Conservation (phyloP, 2,113 vertebrate genomes). For the Odontophorus gujanensis region DNA sequence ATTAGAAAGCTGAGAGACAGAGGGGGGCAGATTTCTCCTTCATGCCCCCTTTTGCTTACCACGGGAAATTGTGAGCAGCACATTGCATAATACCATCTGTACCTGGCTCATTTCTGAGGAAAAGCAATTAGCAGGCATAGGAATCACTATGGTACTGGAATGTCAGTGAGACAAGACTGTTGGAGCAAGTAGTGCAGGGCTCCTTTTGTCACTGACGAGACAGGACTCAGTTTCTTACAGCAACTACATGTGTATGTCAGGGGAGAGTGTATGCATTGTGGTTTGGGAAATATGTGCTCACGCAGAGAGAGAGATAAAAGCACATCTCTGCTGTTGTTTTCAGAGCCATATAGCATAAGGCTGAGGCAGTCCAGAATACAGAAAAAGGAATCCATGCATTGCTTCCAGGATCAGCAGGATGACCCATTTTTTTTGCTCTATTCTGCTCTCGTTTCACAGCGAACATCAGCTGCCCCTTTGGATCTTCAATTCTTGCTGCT, state of each 20-base stretch:
- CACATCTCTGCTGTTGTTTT: neutral
- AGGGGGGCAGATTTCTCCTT: neutral
- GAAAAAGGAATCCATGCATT: neutral
- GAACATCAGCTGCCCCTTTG: neutral
- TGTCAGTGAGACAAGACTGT: neutral
- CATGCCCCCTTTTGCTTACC: neutral
- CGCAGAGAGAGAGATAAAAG: neutral
- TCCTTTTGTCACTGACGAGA: neutral
- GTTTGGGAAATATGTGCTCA: neutral
- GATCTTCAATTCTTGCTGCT: neutral
- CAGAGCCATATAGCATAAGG: neutral
- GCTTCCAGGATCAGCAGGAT: neutral
- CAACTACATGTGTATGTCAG: neutral
- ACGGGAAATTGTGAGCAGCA: neutral
- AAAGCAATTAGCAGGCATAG: neutral
- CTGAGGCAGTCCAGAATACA: neutral
- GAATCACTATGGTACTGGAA: neutral
- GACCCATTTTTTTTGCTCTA: neutral
- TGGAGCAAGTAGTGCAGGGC: neutral
- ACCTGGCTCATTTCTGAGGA: neutral
- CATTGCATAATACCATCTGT: fast-evolving
- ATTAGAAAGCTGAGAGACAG: neutral
- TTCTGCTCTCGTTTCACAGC: neutral
- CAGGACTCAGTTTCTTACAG: neutral
- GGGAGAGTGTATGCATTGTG: neutral